Percentiles rank a stretch among this genome's conserved stretches.
These are phyloP conservation scores for Sepiola atlantica DNA, from an alignment of 2,888 invertebrate species.

Conservation along the genomic window DNA sequence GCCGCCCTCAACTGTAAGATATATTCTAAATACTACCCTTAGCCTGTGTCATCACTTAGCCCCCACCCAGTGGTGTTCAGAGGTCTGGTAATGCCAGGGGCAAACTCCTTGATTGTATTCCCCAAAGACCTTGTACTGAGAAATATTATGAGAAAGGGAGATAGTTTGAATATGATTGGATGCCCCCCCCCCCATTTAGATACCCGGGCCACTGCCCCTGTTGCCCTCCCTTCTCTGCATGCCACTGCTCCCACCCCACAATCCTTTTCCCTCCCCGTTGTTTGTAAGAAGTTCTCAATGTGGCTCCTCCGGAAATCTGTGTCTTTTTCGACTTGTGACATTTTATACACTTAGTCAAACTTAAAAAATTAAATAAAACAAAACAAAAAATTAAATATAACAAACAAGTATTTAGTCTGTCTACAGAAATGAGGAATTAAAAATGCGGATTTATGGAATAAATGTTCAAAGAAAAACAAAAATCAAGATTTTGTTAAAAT, in stretches of 20 bases:
- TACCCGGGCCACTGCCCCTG: too few species aligned
- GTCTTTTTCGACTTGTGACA: conserved; percentile 2
- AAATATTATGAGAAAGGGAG: too few species aligned
- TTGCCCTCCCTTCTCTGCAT: too few species aligned
- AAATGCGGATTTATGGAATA: neutral
- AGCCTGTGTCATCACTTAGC: neutral
- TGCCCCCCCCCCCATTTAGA: too few species aligned
- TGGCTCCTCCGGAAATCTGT: conserved; percentile 1
- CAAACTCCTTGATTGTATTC: too few species aligned
- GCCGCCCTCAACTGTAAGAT: neutral
- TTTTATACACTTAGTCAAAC: neutral
- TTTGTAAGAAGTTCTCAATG: neutral
- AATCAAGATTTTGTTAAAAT: neutral
- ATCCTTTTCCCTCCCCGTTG: neutral
- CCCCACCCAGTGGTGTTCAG: too few species aligned
- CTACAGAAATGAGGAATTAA: neutral
- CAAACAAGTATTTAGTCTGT: neutral
- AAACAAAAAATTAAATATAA: neutral
- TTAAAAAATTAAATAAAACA: neutral
- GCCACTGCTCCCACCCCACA: neutral
- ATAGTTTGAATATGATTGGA: too few species aligned
- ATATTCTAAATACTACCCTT: neutral
- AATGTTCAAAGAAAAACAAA: neutral
- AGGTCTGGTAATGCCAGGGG: too few species aligned
- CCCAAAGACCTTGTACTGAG: too few species aligned